Base-by-base conservation (phyloP, 2,888 invertebrate species). In the Eupsilia transversa region DNA sequence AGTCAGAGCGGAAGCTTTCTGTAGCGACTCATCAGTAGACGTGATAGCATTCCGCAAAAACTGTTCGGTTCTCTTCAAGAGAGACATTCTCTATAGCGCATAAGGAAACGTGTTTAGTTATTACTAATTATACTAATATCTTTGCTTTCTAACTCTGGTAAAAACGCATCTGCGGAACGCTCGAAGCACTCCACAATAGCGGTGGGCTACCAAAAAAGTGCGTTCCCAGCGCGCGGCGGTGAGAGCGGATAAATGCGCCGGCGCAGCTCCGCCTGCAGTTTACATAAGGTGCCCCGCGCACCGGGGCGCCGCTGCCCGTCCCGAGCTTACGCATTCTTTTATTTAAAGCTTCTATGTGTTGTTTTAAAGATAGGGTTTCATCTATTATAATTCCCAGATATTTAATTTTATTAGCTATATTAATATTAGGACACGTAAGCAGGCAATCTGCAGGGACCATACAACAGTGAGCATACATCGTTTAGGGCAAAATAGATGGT, bases 161-260 rank as follows among this genome's bases (percentile, higher is more conserved):
- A 91, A 86, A 90, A 89, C 82, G 68, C 69, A 60, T 63, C 66
- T 76, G 81, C 85, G 72, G 75, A 86, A 82, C 79, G 59, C 64
- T 74, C 43, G 57, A 66, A 89, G 72, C 67, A 43, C 67, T 77
- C 43, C 74, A 89, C 89, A 89, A 89, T 89, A 66, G 82, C 73
- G 75, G 49, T 74, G 69, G 80, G 78, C 74, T 82, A 76, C 85
- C 86, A 87, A 90, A 92, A 91, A 93, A 91, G 85, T 83, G 75
- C 75, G 83, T 88, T 92, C 90, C 86, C 91, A 90, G 77, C 76
- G 56, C 74, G 77, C 80, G 65, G 66, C 74, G 69, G 89, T 75
- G 88, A 87, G 89, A 87, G 83, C 81, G 46, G n/a, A n/a, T 10
- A n/a, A 17, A 43, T 70, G 68, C 63, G 72, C 66, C 77, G 54